Percentiles rank a stretch among this genome's conserved stretches.
Conservation (phyloP, 2,113 vertebrate species). For the Platysteira castanea region DNA sequence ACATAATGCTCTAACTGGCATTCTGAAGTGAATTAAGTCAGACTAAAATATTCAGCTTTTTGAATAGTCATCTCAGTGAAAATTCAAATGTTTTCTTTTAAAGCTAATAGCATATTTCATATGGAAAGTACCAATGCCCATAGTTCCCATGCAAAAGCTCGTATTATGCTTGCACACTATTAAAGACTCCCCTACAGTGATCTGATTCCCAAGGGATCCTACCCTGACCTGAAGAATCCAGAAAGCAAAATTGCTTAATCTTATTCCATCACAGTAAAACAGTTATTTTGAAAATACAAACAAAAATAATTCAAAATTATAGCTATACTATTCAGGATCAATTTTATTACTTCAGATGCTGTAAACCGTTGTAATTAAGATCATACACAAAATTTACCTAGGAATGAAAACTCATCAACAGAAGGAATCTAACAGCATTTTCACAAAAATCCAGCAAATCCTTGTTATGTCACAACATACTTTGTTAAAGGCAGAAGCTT, state of each 20-base stretch:
- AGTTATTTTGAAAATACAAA: not conserved
- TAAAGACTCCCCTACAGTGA: not conserved
- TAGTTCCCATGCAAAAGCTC: not conserved
- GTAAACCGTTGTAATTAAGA: not conserved
- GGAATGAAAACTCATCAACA: not conserved
- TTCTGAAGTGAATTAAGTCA: not conserved
- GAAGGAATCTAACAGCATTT: not conserved
- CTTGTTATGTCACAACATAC: not conserved
- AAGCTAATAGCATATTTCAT: not conserved
- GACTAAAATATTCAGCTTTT: not conserved
- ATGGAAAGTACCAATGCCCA: not conserved
- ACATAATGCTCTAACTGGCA: not conserved
- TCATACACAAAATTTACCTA: not conserved
- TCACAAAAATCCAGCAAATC: not conserved
- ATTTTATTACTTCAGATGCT: not conserved
- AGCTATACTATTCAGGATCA: not conserved
- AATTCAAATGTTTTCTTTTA: not conserved
- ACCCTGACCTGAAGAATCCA: not conserved
- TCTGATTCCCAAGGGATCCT: not conserved
- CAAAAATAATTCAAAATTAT: not conserved
- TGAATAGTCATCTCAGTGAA: not conserved
- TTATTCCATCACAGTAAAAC: not conserved
- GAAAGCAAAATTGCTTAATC: not conserved
- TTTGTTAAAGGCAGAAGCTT: not conserved
- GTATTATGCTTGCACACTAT: not conserved